Evolutionary conservation across 2,113 vertebrate species (phyloP), one percentile per base, ranked within the genome.

Genomic region (Megaceryle maxima): DNA sequence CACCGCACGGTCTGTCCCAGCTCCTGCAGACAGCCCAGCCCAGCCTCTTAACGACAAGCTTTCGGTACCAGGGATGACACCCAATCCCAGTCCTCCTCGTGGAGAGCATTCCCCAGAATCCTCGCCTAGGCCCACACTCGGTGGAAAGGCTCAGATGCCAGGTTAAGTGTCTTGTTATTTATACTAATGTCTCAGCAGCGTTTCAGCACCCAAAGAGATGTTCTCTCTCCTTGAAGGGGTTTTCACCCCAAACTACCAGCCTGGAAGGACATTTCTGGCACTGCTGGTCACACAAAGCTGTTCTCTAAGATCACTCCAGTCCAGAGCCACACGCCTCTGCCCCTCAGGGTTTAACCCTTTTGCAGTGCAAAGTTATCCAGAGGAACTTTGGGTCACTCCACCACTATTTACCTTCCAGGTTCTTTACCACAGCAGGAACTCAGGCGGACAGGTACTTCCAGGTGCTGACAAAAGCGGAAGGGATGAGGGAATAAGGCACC

Each of bases 391-490:
- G 41, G 24, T 3, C 8, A 41, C n/a, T 19, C 13, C 7, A 2
- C 48, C 55, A 0, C 75, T 13, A 2, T 67, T 87, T 50, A 63
- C 92, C 88, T 80, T 11, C 55, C 63, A 41, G 62, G 8, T 21
- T 33, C 53, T 26, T 24, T 0, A 1, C 21, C 57, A 7, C 3
- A 0, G 19, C 1, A 3, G 3, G 67, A 31, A 0, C 90, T 97
- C 93, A 97, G 60, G 95, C 96, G 1, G 98, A 98, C 55, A 98
- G 97, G 91, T 98, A 98, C 87, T 98, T 98, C 98, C 98, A 98
- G 89, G 98, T 98, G 97, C 98, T 98, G 97, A 98, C 98, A 5
- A 98, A 98, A 10, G 98, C 98, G 1, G 98, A 98, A 37, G 98
- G 98, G 62, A 98, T 98, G 80, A 98, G 97, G 7, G 98, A 98